These are phyloP conservation scores for Tetragnatha versicolor DNA, from an alignment of 1,140 invertebrate genomes.

Conservation along the genomic window DNA sequence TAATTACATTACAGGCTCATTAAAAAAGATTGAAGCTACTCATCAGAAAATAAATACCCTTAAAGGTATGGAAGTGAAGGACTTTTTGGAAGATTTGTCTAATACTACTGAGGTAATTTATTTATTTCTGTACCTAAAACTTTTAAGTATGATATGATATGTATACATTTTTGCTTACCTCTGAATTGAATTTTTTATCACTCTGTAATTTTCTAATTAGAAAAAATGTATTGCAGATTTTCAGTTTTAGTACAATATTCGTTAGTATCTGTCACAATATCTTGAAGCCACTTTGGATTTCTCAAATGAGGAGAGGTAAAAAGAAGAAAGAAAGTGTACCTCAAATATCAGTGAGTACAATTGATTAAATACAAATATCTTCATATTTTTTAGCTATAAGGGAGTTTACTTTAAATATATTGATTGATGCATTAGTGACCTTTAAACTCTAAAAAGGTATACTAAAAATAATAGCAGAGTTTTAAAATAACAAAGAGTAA, in stretches of 20 bases:
- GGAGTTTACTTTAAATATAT: no score
- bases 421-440: no score
- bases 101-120: conserved; percentile 58
- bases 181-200: neutral
- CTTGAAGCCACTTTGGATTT: conserved; percentile 61
- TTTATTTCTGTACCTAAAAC: neutral
- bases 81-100: conserved; percentile 60
- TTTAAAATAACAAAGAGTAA: no score
- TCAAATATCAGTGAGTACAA: conserved; percentile 57
- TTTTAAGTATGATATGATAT: neutral
- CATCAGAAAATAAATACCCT: conserved; percentile 13
- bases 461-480: no score
- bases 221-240: conserved; percentile 58
- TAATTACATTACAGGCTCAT: conserved; percentile 45
- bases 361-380: neutral
- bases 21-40: conserved; percentile 34
- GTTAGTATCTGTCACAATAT: conserved; percentile 62
- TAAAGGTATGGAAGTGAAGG: conserved; percentile 4
- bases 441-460: no score
- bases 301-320: conserved; percentile 60
- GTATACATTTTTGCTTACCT: neutral
- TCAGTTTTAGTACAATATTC: conserved; percentile 61
- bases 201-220: neutral
- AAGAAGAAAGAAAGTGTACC: conserved; percentile 61
- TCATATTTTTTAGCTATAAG: neutral